A percentile compares a stretch with the other conserved stretches of the same genome.
These are phyloP conservation scores for Hirtodrosophila duncani DNA, from an alignment of 2,888 invertebrate species.

Conservation along the genomic window DNA sequence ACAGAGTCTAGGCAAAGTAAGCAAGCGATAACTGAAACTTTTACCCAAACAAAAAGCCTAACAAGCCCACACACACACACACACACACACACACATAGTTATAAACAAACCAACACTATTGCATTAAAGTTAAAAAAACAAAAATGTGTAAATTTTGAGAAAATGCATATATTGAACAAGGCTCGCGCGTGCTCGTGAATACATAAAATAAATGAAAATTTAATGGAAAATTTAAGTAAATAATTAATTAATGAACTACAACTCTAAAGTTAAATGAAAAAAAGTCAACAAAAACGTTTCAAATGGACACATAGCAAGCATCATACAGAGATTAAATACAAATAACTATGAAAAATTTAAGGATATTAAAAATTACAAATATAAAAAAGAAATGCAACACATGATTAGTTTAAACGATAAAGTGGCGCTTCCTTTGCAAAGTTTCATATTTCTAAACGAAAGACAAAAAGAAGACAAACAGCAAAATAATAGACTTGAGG, in stretches of 20 bases:
- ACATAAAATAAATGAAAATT: constrained; percentile 44
- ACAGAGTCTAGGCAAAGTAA: too few relatives aligned
- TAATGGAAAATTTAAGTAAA: constrained; percentile 16
- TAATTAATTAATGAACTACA: constrained; percentile 12
- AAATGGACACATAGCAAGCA: constrained; percentile 48
- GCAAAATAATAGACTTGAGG: constrained; percentile 27
- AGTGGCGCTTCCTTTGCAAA: constrained; percentile 70
- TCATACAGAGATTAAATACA: constrained; percentile 1
- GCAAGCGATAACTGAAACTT: constrained; percentile 43
- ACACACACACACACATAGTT: constrained; percentile 32
- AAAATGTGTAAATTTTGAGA: constrained; percentile 47
- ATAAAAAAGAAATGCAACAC: constrained; percentile 22
- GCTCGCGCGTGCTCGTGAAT: constrained; percentile 72
- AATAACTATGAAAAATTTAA: constrained; percentile 22
- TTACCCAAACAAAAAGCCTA: constrained; percentile 61
- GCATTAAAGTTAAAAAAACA: constrained; percentile 12
- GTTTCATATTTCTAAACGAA: constrained; percentile 69
- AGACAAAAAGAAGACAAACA: constrained; percentile 26
- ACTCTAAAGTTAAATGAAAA: constrained; percentile 21
- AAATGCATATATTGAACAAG: constrained; percentile 50
- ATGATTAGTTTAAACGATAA: constrained; percentile 58
- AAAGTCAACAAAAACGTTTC: constrained; percentile 41
- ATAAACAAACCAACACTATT: constrained; percentile 17
- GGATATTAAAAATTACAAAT: constrained; percentile 13
- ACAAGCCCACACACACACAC: constrained; percentile 36